Evolutionary conservation across 1,140 invertebrate species (phyloP).

Genomic region (Hylaeus anthracinus): DNA sequence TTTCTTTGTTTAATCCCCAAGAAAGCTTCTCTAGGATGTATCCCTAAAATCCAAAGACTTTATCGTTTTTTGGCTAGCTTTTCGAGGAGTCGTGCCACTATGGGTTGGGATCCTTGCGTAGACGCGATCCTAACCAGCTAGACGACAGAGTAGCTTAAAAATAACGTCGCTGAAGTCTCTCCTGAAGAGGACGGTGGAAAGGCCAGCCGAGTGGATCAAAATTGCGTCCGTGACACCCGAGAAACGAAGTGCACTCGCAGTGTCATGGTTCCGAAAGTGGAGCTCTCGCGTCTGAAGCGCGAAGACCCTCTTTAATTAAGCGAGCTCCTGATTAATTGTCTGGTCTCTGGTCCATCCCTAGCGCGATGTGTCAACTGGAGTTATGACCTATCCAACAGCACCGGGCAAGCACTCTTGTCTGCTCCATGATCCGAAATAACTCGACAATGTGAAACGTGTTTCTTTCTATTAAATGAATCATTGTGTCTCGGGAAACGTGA

Average conservation of each 20-base stretch:
- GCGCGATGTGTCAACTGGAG: slow-evolving; percentile 34
- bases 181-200: neutral
- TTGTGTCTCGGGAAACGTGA: neutral
- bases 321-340: slow-evolving; percentile 61
- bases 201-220: slow-evolving; percentile 14
- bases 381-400: slow-evolving; percentile 42
- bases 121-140: neutral
- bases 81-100: too few relatives aligned
- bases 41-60: too few relatives aligned
- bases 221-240: slow-evolving; percentile 12
- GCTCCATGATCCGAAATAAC: slow-evolving; percentile 5
- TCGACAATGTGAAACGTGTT: neutral
- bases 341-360: slow-evolving; percentile 47
- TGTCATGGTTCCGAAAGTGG: slow-evolving; percentile 29
- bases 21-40: too few relatives aligned
- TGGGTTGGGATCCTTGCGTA: neutral
- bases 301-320: slow-evolving; percentile 58
- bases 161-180: neutral
- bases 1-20: too few relatives aligned
- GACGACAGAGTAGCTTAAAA: neutral
- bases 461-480: neutral
- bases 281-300: slow-evolving; percentile 38
- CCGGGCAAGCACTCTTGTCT: slow-evolving; percentile 4
- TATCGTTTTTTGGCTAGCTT: too few relatives aligned
- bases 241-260: slow-evolving; percentile 17